Evolutionary conservation across 2,888 invertebrate genomes (phyloP).

Genomic region (Zaprionus lineosus): DNA sequence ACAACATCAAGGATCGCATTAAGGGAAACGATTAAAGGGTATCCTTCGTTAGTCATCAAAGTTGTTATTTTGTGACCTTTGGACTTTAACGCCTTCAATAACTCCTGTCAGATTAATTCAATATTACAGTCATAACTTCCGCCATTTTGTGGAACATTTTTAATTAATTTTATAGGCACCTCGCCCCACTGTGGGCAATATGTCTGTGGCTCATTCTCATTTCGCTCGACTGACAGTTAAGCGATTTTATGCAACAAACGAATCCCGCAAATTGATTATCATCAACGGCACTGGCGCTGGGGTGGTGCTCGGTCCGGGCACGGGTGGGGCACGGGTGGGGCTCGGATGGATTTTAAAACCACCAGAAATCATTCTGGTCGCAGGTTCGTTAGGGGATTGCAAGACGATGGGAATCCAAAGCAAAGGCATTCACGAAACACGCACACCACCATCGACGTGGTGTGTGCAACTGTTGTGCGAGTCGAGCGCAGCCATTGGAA

Average conservation of each 20-base stretch:
- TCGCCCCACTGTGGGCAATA: slow-evolving; percentile 4
- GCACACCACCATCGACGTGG: too few relatives aligned
- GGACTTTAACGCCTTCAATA: too few relatives aligned
- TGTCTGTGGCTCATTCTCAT: not conserved
- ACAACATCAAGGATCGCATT: too few relatives aligned
- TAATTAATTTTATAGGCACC: not conserved
- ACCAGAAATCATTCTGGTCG: too few relatives aligned
- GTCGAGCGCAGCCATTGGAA: slow-evolving; percentile 25
- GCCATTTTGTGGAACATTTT: slow-evolving; percentile 4
- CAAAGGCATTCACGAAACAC: slow-evolving; percentile 29
- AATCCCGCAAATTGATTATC: slow-evolving; percentile 65
- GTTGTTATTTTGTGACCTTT: too few relatives aligned
- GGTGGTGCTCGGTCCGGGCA: too few relatives aligned
- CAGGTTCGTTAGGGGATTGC: too few relatives aligned
- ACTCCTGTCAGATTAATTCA: too few relatives aligned
- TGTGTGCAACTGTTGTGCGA: slow-evolving; percentile 11
- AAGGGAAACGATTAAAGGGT: too few relatives aligned
- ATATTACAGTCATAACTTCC: too few relatives aligned
- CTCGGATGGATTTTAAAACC: too few relatives aligned
- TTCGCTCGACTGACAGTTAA: slow-evolving; percentile 33
- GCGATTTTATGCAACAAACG: slow-evolving; percentile 50
- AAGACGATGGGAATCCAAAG: not conserved
- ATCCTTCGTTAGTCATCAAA: too few relatives aligned
- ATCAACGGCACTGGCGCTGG: slow-evolving; percentile 31
- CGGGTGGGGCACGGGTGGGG: slow-evolving; percentile 9